Evolutionary conservation across 2,888 invertebrate genomes (phyloP), one percentile per base, ranked within the genome.

Genomic region (Merodon equestris): DNA sequence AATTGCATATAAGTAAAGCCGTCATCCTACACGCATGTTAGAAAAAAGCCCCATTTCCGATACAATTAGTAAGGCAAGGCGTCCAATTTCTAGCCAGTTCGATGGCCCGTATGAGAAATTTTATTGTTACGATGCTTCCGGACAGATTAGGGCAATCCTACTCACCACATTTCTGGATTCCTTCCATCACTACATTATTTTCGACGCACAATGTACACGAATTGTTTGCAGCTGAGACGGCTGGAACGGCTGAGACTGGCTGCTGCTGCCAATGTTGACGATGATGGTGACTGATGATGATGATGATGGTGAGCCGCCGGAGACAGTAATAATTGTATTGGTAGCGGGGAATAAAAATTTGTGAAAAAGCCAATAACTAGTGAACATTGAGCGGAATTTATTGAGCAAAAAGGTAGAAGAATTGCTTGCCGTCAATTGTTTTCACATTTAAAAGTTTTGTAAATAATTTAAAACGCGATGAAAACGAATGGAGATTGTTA

Each of bases 1-100:
- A 77, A 83, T 82, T 83, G 82, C 56, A 83, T 83, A 83, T 83
- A 83, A 81, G 84, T 83, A 83, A 84, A 61, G 68, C 38, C 53
- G 53, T 60, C 68, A 63, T 51, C 40, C 56, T 36, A 68, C 66
- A 79, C 79, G 74, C 74, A 64, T 79, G 79, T 70, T 79, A 74
- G 34, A 10, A 70, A 79, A 68, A 79, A 50, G 34, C 9, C 38
- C n/a, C 9, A 54, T 68, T 74, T 79, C 34, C 27, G 14, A 36
- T 54, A 51, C 54, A 54, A 63, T 17, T 40, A 34, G 13, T 38
- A 38, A 27, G 27, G 19, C 47, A 47, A 51, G 56, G 3, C 9
- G 4, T 13, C 10, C 5, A 17, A 44, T 17, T 64, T 36, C 17
- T 51, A n/a, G 18, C 9, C 54, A 54, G 51, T 40, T 17, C 12